Percentiles rank a stretch among this genome's conserved stretches.
phyloP scores from a whole-genome alignment of 1,140 invertebrate genomes.

The Magallana gigas region DNA sequence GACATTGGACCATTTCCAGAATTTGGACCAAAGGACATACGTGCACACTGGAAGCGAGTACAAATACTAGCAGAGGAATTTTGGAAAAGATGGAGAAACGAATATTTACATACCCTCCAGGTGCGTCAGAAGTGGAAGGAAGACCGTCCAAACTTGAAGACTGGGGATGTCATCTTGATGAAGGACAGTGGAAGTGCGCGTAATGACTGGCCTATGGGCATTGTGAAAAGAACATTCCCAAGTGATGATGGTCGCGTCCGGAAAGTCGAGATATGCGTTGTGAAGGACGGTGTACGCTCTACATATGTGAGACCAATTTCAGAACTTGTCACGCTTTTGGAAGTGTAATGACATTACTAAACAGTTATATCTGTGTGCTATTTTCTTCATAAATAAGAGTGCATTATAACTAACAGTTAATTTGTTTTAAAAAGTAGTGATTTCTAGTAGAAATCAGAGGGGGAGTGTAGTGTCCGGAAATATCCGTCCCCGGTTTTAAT shows the following conservation, averaged over 20 bases:
- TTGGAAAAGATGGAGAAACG: conserved; percentile 43
- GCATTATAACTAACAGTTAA: too few species aligned
- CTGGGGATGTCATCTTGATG: conserved; percentile 36
- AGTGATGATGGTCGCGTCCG: conserved; percentile 30
- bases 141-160: neutral
- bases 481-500: neutral
- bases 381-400: too few species aligned
- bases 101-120: conserved; percentile 44
- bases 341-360: neutral
- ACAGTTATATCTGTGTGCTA: too few species aligned
- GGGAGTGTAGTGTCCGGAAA: conserved; percentile 43
- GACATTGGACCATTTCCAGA: neutral
- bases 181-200: neutral
- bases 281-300: neutral
- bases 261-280: neutral
- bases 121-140: neutral
- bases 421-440: neutral
- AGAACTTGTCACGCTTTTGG: conserved; percentile 19
- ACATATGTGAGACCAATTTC: neutral
- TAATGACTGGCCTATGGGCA: conserved; percentile 25
- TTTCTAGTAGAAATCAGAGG: conserved; percentile 46
- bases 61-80: conserved; percentile 40
- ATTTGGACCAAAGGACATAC: neutral
- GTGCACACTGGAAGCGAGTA: conserved; percentile 19
- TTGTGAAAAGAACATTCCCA: conserved; percentile 16